A percentile compares a stretch with the other conserved stretches of the same genome.
Conservation (phyloP, 2,113 vertebrate species). For the Oxyura jamaicensis region DNA sequence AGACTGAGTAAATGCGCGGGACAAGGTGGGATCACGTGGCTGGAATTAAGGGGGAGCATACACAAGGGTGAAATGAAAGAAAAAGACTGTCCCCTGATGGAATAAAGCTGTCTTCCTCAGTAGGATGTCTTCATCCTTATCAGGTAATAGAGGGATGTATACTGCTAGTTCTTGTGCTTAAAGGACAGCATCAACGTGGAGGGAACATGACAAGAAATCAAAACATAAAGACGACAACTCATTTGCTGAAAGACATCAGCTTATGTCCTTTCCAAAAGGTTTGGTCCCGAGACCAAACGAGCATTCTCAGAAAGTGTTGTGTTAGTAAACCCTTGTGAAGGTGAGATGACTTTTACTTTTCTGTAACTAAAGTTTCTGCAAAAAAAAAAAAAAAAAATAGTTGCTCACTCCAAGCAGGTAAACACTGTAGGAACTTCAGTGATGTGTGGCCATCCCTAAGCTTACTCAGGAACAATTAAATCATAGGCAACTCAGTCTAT, state of each 20-base stretch:
- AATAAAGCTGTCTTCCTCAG: not conserved
- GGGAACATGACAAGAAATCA: not conserved
- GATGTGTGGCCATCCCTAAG: fast-evolving
- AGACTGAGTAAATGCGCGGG: not conserved
- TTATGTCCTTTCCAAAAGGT: not conserved
- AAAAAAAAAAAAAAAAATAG: not conserved
- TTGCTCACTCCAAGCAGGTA: not conserved
- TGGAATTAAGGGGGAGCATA: not conserved
- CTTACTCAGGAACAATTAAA: not conserved
- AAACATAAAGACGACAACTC: not conserved
- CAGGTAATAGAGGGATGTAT: not conserved
- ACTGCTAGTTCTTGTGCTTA: not conserved
- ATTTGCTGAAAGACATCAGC: not conserved
- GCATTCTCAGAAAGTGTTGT: not conserved
- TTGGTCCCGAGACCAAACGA: not conserved
- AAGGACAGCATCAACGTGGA: not conserved
- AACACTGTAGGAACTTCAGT: not conserved
- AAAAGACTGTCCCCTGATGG: not conserved
- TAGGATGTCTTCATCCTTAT: not conserved
- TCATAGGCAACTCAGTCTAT: not conserved
- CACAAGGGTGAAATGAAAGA: not conserved
- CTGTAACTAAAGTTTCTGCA: not conserved
- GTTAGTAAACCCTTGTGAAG: not conserved
- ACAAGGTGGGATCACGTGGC: not conserved
- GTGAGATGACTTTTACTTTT: not conserved